Evolutionary conservation across 2,113 vertebrate species (phyloP).

Genomic region (Anhinga rufa): DNA sequence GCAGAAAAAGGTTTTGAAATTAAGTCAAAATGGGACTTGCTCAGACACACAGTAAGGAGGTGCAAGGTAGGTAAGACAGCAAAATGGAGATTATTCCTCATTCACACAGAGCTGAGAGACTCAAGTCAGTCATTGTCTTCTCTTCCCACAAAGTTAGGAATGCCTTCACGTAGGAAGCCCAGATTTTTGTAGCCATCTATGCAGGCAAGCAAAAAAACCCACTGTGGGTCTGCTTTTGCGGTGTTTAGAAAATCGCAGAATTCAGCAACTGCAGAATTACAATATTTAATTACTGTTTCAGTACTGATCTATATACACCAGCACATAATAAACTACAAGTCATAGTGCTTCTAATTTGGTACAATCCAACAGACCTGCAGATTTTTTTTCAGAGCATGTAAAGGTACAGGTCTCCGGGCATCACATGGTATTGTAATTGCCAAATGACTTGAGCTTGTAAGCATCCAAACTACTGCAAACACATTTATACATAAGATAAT

Average conservation of each 20-base stretch:
- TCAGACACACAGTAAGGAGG: background rate
- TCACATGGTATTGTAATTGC: background rate
- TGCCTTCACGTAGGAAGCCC: background rate
- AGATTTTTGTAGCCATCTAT: background rate
- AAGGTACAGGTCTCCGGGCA: background rate
- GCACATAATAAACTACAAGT: background rate
- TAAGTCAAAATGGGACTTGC: background rate
- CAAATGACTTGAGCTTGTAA: background rate
- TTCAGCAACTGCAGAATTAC: background rate
- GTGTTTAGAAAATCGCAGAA: background rate
- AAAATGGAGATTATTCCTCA: too few relatives aligned
- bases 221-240: background rate
- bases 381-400: background rate
- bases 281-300: background rate
- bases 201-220: background rate
- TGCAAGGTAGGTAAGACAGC: too few relatives aligned
- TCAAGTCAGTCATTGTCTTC: too few relatives aligned
- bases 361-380: background rate
- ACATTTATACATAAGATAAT: background rate
- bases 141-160: background rate
- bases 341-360: background rate
- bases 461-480: background rate
- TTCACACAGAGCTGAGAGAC: too few relatives aligned
- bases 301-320: background rate
- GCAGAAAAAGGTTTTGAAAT: background rate